Conservation (phyloP, 2,888 invertebrate species). For the Reticulitermes lucifugus region DNA sequence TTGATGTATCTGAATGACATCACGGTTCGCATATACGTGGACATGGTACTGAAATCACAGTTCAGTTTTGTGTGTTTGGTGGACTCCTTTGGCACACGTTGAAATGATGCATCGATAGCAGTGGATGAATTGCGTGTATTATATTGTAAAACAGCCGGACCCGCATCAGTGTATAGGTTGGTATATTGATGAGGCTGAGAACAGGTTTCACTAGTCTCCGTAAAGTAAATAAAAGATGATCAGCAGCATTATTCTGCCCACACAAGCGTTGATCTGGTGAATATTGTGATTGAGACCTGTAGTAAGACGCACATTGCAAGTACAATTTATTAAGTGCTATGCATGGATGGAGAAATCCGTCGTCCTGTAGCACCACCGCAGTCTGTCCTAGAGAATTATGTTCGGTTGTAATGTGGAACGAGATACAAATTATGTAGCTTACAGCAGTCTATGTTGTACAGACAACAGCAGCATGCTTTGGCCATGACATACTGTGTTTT, state of each 20-base stretch:
- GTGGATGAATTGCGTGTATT: neutral
- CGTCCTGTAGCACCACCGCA: neutral
- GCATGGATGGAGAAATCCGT: neutral
- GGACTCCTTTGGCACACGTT: too few relatives aligned
- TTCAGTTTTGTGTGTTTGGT: too few relatives aligned
- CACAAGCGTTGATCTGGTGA: constrained; percentile 22
- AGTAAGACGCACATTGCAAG: constrained; percentile 8
- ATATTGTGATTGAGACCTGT: constrained; percentile 29
- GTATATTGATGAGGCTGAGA: neutral
- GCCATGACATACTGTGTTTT: neutral
- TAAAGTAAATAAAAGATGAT: neutral
- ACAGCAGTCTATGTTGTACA: neutral
- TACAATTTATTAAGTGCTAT: constrained; percentile 27
- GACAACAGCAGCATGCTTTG: neutral
- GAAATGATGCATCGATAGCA: neutral
- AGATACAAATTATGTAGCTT: constrained; percentile 10
- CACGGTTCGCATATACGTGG: too few relatives aligned
- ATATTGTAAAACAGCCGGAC: neutral
- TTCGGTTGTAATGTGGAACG: constrained; percentile 8
- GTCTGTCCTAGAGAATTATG: neutral
- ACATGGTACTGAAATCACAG: too few relatives aligned
- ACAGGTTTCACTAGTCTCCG: neutral
- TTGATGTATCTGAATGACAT: too few relatives aligned
- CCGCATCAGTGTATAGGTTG: neutral
- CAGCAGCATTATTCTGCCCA: constrained; percentile 13